These are phyloP conservation scores for Marasmarcha lunaedactyla DNA, from an alignment of 2,888 invertebrate species.

Conservation along the genomic window DNA sequence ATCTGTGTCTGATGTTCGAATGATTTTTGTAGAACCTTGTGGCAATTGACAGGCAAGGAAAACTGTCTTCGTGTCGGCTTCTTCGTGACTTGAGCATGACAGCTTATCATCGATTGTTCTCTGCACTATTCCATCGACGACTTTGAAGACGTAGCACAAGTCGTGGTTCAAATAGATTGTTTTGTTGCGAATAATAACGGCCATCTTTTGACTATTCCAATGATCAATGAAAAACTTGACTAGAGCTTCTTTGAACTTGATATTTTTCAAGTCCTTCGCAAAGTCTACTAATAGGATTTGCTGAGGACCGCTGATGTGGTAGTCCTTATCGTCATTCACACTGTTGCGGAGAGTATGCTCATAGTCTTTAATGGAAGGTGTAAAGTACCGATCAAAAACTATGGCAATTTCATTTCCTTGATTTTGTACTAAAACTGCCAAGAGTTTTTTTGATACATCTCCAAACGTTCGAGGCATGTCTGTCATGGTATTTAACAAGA, in stretches of 20 bases:
- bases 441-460: slow-evolving; percentile 4
- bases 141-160: not conserved
- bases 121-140: not conserved
- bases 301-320: too few relatives aligned
- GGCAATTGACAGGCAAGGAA: not conserved
- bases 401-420: slow-evolving; percentile 10
- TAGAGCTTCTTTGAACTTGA: slow-evolving; percentile 18
- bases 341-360: too few relatives aligned
- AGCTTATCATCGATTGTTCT: not conserved
- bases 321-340: too few relatives aligned
- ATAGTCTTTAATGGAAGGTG: too few relatives aligned
- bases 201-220: slow-evolving; percentile 17
- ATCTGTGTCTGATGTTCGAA: not conserved
- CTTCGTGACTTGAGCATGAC: not conserved
- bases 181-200: slow-evolving; percentile 12
- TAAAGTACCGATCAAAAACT: too few relatives aligned
- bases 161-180: not conserved
- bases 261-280: slow-evolving; percentile 17
- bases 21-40: not conserved
- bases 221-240: slow-evolving; percentile 19
- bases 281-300: slow-evolving; percentile 14
- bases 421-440: slow-evolving; percentile 4
- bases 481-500: slow-evolving; percentile 11
- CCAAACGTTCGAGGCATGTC: slow-evolving; percentile 10
- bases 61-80: slow-evolving; percentile 1